Evolutionary conservation across 2,888 invertebrate species (phyloP).

Genomic region (Trichopria drosophilae): DNA sequence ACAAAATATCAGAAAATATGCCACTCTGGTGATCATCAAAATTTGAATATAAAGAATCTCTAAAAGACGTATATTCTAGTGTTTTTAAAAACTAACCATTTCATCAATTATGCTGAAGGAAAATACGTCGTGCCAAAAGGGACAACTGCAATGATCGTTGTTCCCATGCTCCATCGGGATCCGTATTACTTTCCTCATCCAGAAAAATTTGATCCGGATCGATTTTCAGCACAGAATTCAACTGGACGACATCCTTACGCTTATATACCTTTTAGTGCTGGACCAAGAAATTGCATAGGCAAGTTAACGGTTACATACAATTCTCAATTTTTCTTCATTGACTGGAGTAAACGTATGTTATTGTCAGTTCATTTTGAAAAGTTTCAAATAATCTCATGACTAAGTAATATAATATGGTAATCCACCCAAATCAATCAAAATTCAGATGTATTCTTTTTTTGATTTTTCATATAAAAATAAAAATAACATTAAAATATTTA

Average conservation of each 20-base stretch:
- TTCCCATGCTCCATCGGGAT: conserved; percentile 58
- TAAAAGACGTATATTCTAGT: background rate
- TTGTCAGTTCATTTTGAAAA: too few relatives aligned
- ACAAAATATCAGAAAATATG: too few relatives aligned
- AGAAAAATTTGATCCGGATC: conserved; percentile 60
- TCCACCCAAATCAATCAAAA: too few relatives aligned
- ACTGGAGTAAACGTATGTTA: too few relatives aligned
- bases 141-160: conserved; percentile 49
- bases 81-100: background rate
- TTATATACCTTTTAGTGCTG: conserved; percentile 56
- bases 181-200: conserved; percentile 59
- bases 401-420: too few relatives aligned
- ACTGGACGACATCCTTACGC: conserved; percentile 56
- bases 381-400: too few relatives aligned
- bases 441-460: too few relatives aligned
- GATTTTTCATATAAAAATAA: background rate
- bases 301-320: too few relatives aligned
- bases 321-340: too few relatives aligned
- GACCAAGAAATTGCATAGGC: conserved; percentile 54
- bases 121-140: conserved; percentile 52
- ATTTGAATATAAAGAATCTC: too few relatives aligned
- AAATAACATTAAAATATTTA: background rate
- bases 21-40: too few relatives aligned
- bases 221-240: conserved; percentile 59
- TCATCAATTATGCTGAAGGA: conserved; percentile 35